Percentiles rank a stretch among this genome's conserved stretches.
These are phyloP conservation scores for Epiblema foenella DNA, from an alignment of 2,888 invertebrate genomes.

Conservation along the genomic window DNA sequence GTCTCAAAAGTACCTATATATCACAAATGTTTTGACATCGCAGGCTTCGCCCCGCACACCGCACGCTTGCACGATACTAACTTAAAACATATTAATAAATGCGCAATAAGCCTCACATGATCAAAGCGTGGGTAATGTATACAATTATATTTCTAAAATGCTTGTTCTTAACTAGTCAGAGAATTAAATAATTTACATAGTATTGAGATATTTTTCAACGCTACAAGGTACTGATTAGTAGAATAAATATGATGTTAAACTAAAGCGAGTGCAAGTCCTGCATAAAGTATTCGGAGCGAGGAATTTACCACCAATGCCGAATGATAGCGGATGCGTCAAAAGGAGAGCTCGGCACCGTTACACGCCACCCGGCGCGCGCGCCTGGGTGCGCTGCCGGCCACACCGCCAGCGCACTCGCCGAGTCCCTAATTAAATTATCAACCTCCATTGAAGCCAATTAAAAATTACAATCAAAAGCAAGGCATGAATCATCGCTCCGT, in stretches of 20 bases:
- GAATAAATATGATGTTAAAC: constrained; percentile 57
- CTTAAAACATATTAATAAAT: constrained; percentile 74
- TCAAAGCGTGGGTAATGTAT: constrained; percentile 61
- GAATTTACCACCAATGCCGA: constrained; percentile 46
- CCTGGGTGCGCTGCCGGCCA: constrained; percentile 22
- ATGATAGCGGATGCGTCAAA: constrained; percentile 65
- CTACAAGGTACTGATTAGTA: constrained; percentile 55
- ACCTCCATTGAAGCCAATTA: constrained; percentile 50
- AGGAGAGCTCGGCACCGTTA: constrained; percentile 80
- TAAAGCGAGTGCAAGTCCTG: constrained; percentile 32
- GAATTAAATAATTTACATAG: constrained; percentile 38
- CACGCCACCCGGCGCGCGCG: constrained; percentile 55
- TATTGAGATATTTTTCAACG: constrained; percentile 56
- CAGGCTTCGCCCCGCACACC: constrained; percentile 19
- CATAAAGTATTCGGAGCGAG: constrained; percentile 21
- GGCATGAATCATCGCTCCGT: constrained; percentile 40
- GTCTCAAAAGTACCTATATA: constrained; percentile 52
- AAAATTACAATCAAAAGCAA: constrained; percentile 33
- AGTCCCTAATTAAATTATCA: constrained; percentile 62
- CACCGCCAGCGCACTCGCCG: constrained; percentile 61
- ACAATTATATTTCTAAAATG: constrained; percentile 35
- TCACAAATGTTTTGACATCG: constrained; percentile 45
- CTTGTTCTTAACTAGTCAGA: constrained; percentile 37
- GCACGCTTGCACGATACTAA: constrained; percentile 42
- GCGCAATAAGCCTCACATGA: constrained; percentile 78